Percentiles rank a stretch among this genome's conserved stretches.
Evolutionary conservation across 1,140 invertebrate species (phyloP).

Genomic region (Varroa destructor): DNA sequence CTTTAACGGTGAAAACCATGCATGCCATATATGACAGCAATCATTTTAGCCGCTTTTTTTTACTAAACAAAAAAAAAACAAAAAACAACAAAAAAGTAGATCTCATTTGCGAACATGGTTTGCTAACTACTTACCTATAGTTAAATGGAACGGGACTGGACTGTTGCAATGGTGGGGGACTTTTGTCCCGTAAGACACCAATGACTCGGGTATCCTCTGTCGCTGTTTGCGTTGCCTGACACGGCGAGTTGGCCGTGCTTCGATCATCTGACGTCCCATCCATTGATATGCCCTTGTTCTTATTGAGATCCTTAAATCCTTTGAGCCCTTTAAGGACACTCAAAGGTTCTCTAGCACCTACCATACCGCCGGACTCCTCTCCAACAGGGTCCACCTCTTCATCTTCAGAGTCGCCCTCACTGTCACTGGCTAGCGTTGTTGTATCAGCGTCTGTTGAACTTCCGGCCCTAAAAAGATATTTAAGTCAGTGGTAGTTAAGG

Average conservation of each 20-base stretch:
- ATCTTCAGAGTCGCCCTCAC: slow-evolving; percentile 6
- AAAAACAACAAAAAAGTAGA: too few relatives aligned
- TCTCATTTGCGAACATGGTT: not conserved
- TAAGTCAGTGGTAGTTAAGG: too few relatives aligned
- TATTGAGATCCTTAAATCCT: not conserved
- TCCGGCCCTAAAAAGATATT: not conserved
- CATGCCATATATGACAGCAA: not conserved
- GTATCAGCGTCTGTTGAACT: slow-evolving; percentile 24
- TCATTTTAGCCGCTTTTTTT: too few relatives aligned
- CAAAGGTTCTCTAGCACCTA: too few relatives aligned
- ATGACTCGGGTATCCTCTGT: not conserved
- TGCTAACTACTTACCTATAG: not conserved
- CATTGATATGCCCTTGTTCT: not conserved
- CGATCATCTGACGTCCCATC: not conserved
- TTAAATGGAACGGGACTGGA: slow-evolving; percentile 16
- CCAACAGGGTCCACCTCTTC: slow-evolving; percentile 24
- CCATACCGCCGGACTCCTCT: not conserved
- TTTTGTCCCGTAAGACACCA: too few relatives aligned
- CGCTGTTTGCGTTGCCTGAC: not conserved
- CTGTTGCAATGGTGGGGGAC: slow-evolving; percentile 13
- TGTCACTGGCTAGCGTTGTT: slow-evolving; percentile 14
- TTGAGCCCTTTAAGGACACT: not conserved
- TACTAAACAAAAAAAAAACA: too few relatives aligned
- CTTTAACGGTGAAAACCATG: not conserved
- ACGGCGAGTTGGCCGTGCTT: not conserved